Base-by-base conservation (phyloP, 2,113 vertebrate genomes). In the Aegotheles bennettii region DNA sequence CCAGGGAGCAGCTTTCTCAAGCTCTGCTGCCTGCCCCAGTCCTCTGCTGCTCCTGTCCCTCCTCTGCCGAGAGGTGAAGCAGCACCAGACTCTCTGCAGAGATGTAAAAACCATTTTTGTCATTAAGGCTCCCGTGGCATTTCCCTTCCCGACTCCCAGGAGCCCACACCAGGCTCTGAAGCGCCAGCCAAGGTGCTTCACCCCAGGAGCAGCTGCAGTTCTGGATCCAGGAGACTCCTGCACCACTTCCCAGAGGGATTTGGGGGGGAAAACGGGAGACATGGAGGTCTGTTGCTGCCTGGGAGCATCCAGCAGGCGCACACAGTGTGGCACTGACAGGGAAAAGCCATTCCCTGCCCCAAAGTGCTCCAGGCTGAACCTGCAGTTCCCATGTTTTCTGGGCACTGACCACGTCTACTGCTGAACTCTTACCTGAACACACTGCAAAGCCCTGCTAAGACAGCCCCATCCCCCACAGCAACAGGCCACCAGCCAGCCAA, bases 221-320 rank as follows among this genome's bases (percentile, higher is more conserved):
- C 54, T 28, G 59, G 19, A 63, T 4, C 2, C 18, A 51, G 48
- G 36, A 59, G 8, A 10, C 18, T 54, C 54, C 54, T 5, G 33
- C 3, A 3, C 1, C 4, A 4, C n/a, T 86, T 69, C 50, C 43
- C 0, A 0, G 42, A 54, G 23, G 0, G 2, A n/a, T 67, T 10
- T 10, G 7, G 19, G 57, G 38, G 13, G 38, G 83, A 25, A 67
- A 85, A 54, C 0, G 11, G 33, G 57, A 54, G 57, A 19, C n/a
- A 14, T 1, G 0, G 61, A 47, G 29, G 21, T 36, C 60, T 68
- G n/a, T 26, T 7, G 9, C 18, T 65, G 83, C 67, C 65, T 3
- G 13, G 61, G 33, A 85, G 43, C 8, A 0, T 19, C 33, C 59
- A 21, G 40, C 29, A 35, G 47, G 9, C 3, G 0, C 1, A 12